Evolutionary conservation across 2,113 vertebrate genomes (phyloP).

Genomic region (Tympanuchus pallidicinctus): DNA sequence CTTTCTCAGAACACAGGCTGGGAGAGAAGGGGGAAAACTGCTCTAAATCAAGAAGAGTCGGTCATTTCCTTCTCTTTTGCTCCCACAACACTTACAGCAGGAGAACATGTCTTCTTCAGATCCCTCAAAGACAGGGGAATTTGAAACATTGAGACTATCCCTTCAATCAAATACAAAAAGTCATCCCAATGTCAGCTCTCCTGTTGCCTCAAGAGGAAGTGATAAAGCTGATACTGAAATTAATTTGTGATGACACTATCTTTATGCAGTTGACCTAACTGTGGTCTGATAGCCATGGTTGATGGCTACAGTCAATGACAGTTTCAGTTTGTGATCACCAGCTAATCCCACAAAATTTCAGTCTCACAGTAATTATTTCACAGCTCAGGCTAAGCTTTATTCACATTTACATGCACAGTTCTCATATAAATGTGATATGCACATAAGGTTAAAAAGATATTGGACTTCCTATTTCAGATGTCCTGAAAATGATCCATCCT

Average conservation of each 20-base stretch:
- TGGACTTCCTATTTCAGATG: neutral
- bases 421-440: neutral
- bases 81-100: neutral
- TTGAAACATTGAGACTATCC: neutral
- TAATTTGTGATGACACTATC: fast-evolving
- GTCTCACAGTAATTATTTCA: neutral
- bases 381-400: neutral
- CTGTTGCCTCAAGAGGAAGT: neutral
- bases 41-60: neutral
- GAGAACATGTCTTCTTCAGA: neutral
- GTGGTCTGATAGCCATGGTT: neutral
- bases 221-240: neutral
- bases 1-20: neutral
- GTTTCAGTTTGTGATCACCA: neutral
- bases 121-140: neutral
- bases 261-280: neutral
- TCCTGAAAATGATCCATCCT: neutral
- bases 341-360: neutral
- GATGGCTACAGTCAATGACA: neutral
- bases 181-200: neutral
- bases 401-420: neutral
- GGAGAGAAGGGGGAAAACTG: neutral
- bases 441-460: neutral
- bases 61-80: neutral
- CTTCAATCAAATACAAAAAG: neutral